phyloP scores from a whole-genome alignment of 1,140 invertebrate species.

The Drosophila bocqueti region DNA sequence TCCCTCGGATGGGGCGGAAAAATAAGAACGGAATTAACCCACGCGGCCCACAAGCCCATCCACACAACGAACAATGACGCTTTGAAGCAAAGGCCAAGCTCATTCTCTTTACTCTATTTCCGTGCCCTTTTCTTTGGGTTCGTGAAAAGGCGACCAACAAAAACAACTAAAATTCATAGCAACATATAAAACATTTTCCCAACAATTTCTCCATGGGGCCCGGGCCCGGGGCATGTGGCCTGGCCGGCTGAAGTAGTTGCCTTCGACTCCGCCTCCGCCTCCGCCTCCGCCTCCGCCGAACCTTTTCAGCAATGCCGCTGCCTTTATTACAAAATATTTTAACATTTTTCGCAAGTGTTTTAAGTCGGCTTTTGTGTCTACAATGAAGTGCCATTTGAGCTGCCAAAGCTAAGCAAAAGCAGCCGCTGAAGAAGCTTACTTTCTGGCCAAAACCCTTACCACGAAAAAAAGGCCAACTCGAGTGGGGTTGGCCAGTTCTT shows the following conservation, averaged over 20 bases:
- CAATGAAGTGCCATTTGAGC: constrained; percentile 78
- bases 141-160: constrained; percentile 48
- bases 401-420: constrained; percentile 47
- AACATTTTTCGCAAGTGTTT: constrained; percentile 83
- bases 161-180: constrained; percentile 75
- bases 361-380: constrained; percentile 81
- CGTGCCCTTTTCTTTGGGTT: constrained; percentile 57
- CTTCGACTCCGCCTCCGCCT: background rate
- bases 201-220: constrained; percentile 64
- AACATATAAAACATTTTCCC: constrained; percentile 82
- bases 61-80: constrained; percentile 59
- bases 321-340: constrained; percentile 82
- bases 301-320: constrained; percentile 63
- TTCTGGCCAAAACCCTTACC: constrained; percentile 41
- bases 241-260: constrained; percentile 46
- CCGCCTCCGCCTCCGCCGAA: constrained; percentile 11
- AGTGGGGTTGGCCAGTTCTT: constrained; percentile 63
- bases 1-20: constrained; percentile 14
- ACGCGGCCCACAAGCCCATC: constrained; percentile 10
- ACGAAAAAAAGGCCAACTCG: constrained; percentile 7
- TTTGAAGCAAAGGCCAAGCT: constrained; percentile 79
- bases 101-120: constrained; percentile 79
- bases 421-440: constrained; percentile 50
- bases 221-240: constrained; percentile 18
- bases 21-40: constrained; percentile 44